Base-by-base conservation (phyloP, 2,113 vertebrate genomes). In the Nesogale talazaci region DNA sequence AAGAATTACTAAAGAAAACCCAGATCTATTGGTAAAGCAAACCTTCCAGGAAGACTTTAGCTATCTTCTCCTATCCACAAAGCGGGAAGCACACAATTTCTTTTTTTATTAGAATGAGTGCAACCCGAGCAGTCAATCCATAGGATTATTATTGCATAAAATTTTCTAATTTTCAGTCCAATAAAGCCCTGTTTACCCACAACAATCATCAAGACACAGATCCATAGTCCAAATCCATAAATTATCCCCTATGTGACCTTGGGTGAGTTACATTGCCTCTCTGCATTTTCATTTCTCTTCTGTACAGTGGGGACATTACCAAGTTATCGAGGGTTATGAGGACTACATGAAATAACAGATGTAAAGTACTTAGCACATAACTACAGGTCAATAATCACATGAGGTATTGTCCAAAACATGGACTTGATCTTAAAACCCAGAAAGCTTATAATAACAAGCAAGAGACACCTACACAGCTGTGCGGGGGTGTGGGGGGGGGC, bases 1-100 rank as follows among this genome's bases (percentile, higher is more conserved):
- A 80, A 92, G 70, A 80, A 29, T 92, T 86, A 89, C 63, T 91
- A 14, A 94, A 88, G n/a, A 75, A 94, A 90, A 91, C 67, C 2
- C 42, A 84, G 4, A 27, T 93, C 25, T 59, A 56, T 4, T 67
- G 63, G 12, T 52, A 90, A 63, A 89, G 83, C 7, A 89, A 92
- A 63, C 16, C 34, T 61, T n/a, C 15, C 4, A 88, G 65, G 36
- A 90, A 76, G 7, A 92, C 17, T 8, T 72, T 61, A 78, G 78
- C 17, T 89, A 29, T 76, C 38, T 63, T 70, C 74, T 61, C 38
- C 85, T 59, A 20, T 12, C 36, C 80, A 80, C 36, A 79, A 38
- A 14, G 36, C 57, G 82, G 77, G 36, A 61, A 74, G 52, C 6
- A 86, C 36, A 93, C 36, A 34, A 83, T 87, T 80, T 81, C 15